Conservation (phyloP, 2,113 vertebrate genomes). For the Entomyzon cyanotis region DNA sequence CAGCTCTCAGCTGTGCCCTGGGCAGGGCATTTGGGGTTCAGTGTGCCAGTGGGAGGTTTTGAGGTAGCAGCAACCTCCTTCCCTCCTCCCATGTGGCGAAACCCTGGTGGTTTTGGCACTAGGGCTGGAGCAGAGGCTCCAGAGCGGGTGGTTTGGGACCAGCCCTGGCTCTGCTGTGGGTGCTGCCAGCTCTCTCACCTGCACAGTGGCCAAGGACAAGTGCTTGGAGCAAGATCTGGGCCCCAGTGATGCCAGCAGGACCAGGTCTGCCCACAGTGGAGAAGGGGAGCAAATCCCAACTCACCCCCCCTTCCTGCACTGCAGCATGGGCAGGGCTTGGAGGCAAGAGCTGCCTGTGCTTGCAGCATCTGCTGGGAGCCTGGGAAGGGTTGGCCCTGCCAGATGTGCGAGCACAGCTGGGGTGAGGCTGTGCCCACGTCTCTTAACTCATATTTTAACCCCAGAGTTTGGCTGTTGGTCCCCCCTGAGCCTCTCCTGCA, state of each 20-base stretch:
- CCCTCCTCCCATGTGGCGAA: not conserved
- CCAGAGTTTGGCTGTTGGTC: not conserved
- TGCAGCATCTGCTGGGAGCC: not conserved
- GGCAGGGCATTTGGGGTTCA: not conserved
- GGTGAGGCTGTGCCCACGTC: rapidly evolving
- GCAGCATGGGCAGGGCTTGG: not conserved
- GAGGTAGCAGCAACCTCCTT: not conserved
- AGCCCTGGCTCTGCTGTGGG: not conserved
- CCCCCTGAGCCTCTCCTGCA: not conserved
- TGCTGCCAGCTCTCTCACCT: not conserved
- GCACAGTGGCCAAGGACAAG: not conserved
- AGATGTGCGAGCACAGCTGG: conserved; percentile 25
- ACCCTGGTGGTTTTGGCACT: rapidly evolving
- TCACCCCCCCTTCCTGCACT: rapidly evolving
- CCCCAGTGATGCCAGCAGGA: rapidly evolving
- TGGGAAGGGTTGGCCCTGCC: not conserved
- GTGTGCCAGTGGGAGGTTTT: not conserved
- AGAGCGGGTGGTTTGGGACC: not conserved
- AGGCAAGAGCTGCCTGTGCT: not conserved
- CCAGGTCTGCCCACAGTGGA: not conserved
- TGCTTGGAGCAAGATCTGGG: not conserved
- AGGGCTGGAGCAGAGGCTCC: not conserved
- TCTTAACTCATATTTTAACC: not conserved
- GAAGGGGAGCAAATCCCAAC: not conserved
- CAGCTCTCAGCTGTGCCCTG: not conserved